These are phyloP conservation scores for Plebejus melissa DNA, from an alignment of 2,888 invertebrate species.

Conservation along the genomic window DNA sequence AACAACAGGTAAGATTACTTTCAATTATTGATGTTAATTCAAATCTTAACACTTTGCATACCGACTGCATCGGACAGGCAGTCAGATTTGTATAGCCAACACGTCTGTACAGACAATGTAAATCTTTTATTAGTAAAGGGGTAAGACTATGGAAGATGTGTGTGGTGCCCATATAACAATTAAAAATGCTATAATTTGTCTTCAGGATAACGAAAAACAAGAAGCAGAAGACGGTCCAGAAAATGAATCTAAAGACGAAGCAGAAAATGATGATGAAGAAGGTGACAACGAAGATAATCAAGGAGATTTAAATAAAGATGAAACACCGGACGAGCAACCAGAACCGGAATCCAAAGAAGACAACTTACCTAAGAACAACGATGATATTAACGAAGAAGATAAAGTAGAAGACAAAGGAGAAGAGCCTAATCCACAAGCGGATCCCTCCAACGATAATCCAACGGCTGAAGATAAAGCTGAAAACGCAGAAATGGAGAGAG, in stretches of 20 bases:
- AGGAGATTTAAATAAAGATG: slow-evolving; percentile 39
- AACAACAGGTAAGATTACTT: slow-evolving; percentile 39
- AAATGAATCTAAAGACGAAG: slow-evolving; percentile 69
- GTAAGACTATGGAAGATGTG: neutral
- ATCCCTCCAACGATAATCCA: slow-evolving; percentile 69
- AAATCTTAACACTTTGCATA: no score
- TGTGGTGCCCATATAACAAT: neutral
- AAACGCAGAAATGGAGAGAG: slow-evolving; percentile 68
- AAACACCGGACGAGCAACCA: slow-evolving; percentile 37
- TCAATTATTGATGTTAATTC: no score
- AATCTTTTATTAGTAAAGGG: no score
- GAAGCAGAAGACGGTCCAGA: slow-evolving; percentile 37
- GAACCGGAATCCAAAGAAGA: slow-evolving; percentile 52
- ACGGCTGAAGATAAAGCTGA: slow-evolving; percentile 71
- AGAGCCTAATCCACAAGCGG: slow-evolving; percentile 73
- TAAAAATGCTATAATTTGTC: slow-evolving; percentile 3
- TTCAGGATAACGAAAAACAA: slow-evolving; percentile 37
- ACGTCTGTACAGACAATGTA: no score
- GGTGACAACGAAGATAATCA: slow-evolving; percentile 50
- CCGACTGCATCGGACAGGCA: no score
- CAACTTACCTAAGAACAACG: slow-evolving; percentile 62
- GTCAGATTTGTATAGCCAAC: no score
- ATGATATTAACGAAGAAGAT: slow-evolving; percentile 64
- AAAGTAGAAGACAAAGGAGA: slow-evolving; percentile 63
- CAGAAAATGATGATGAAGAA: slow-evolving; percentile 38